phyloP scores from a whole-genome alignment of 2,888 invertebrate genomes.

The Leucophenga montana region DNA sequence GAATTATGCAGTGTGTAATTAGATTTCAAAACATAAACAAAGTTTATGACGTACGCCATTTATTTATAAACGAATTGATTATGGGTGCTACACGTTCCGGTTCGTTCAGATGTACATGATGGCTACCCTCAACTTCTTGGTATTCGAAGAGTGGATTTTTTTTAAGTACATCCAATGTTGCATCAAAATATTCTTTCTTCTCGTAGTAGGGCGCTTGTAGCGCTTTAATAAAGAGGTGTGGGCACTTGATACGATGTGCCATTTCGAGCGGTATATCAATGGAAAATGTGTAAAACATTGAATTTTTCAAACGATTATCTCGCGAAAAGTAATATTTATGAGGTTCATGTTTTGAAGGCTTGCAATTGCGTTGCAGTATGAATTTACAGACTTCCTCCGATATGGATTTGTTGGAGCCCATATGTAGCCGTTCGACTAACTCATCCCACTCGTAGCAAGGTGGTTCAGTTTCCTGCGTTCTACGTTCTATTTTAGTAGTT shows the following conservation, averaged over 20 bases:
- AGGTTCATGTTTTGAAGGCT: constrained; percentile 75
- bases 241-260: constrained; percentile 77
- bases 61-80: constrained; percentile 76
- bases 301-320: constrained; percentile 78
- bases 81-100: constrained; percentile 77
- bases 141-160: constrained; percentile 76
- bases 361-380: constrained; percentile 76
- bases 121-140: constrained; percentile 79
- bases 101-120: constrained; percentile 84
- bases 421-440: constrained; percentile 76
- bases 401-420: constrained; percentile 76
- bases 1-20: not conserved
- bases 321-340: constrained; percentile 79
- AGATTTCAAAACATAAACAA: too few relatives aligned
- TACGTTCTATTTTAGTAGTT: constrained; percentile 72
- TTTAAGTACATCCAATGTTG: constrained; percentile 76
- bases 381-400: constrained; percentile 75
- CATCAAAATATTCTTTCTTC: constrained; percentile 75
- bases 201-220: constrained; percentile 76
- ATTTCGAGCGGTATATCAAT: constrained; percentile 75
- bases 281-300: constrained; percentile 59
- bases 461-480: constrained; percentile 73
- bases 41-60: constrained; percentile 68
- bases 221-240: constrained; percentile 79
- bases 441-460: constrained; percentile 79